Evolutionary conservation across 2,888 invertebrate genomes (phyloP), one percentile per base, ranked within the genome.

Genomic region (Stenodema calcarata): DNA sequence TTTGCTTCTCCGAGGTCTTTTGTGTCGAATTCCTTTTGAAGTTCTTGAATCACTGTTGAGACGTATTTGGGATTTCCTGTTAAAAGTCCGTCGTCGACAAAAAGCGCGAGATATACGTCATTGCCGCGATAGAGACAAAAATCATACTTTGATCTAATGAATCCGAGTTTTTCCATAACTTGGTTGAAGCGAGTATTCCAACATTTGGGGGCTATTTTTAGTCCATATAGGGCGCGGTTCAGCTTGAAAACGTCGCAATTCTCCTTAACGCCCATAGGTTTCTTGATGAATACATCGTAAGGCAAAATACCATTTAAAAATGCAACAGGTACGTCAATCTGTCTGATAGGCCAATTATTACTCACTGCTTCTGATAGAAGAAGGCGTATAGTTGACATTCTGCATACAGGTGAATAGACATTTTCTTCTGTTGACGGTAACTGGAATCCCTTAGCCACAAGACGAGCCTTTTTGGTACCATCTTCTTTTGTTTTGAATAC

Each of bases 381-480:
- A 14, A 86, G 9, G 7, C 87, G 41, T 30, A 87, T 62, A n/a
- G 87, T 83, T 23, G 35, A 41, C 70, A 83, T 69, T 44, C 83
- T 54, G 27, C 69, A 82, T n/a, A 82, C 82, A n/a, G 82, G 82
- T 27, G 80, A 9, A 50, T 27, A 80, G 7, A 47, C 2, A 14
- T 47, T 47, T 12, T 80, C 80, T 35, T 41, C 41, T 35, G 28
- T 41, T n/a, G 4, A 3, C 1, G 44, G 50, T 27, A 9, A 1
- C 28, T 86, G 87, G 85, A 88, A 88, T 18, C 87, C 87, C 69
- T 86, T 83, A 27, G 88, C 87, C 4, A 88, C 88, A 2, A 88
- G 76, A 18, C 88, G 18, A 0, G 88, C 88, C 70, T 88, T 88
- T 42, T 87, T 87, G 0, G 83, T 44, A 3, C 85, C 86, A 54